phyloP scores from a whole-genome alignment of 2,888 invertebrate genomes.

The Phragmatobia fuliginosa region DNA sequence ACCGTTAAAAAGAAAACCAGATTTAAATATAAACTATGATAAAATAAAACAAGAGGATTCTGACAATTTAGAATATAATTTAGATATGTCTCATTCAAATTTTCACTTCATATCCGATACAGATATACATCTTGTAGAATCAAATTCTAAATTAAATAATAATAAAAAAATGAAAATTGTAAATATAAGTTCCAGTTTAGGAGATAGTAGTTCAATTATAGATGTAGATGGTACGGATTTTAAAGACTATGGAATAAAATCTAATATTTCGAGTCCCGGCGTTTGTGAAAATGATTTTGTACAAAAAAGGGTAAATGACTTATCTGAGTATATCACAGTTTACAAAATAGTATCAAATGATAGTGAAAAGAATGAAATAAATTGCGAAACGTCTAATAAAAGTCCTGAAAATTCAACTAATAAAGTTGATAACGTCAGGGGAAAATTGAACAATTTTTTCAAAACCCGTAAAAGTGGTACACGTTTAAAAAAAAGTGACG shows the following conservation, averaged over 20 bases:
- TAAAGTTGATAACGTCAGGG: constrained; percentile 27
- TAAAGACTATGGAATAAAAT: constrained; percentile 10
- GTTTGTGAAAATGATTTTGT: constrained; percentile 7
- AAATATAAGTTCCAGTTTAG: constrained; percentile 18
- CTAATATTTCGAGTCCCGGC: constrained; percentile 15
- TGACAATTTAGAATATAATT: constrained; percentile 17
- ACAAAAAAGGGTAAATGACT: constrained; percentile 28
- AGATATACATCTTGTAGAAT: constrained; percentile 10
- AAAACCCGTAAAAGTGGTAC: constrained; percentile 55
- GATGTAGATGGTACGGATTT: constrained; percentile 11
- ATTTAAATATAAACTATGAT: constrained; percentile 13
- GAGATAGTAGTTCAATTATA: constrained; percentile 9
- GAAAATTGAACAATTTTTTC: constrained; percentile 50
- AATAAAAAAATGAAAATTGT: constrained; percentile 14
- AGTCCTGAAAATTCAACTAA: constrained; percentile 11
- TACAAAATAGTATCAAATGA: constrained; percentile 53
- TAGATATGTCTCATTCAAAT: constrained; percentile 51
- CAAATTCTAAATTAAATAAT: background rate
- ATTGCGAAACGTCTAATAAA: constrained; percentile 5
- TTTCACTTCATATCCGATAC: constrained; percentile 50
- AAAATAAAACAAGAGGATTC: constrained; percentile 1
- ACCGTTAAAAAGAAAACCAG: constrained; percentile 25
- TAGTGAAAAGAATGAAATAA: constrained; percentile 18
- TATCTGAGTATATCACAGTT: constrained; percentile 53
- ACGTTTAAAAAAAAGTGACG: constrained; percentile 30